A percentile compares a stretch with the other conserved stretches of the same genome.
phyloP scores from a whole-genome alignment of 1,140 invertebrate species.

The Eufriesea mexicana region DNA sequence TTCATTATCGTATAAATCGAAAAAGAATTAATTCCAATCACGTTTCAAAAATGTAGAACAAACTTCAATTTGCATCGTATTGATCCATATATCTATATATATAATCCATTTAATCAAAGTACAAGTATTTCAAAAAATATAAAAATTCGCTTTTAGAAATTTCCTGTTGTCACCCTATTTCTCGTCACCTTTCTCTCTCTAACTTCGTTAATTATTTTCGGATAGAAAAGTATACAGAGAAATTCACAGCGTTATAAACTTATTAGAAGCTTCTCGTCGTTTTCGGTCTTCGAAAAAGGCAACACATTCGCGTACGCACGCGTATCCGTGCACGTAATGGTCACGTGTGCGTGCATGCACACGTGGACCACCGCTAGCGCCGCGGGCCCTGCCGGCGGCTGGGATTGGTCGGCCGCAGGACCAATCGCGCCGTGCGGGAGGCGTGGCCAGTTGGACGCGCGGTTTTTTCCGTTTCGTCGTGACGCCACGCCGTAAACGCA shows the following conservation, averaged over 20 bases:
- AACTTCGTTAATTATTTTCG: no score
- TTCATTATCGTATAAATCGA: no score
- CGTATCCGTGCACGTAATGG: constrained; percentile 7
- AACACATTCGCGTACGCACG: not conserved
- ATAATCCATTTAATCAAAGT: no score
- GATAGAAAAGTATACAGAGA: no score
- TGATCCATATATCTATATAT: no score
- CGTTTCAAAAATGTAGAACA: no score
- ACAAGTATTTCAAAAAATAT: no score
- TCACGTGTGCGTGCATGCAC: not conserved
- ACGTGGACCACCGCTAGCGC: not conserved
- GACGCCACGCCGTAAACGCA: constrained; percentile 7
- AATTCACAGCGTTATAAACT: not conserved
- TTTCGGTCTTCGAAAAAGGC: not conserved
- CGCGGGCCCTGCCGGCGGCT: not conserved
- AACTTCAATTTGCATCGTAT: no score
- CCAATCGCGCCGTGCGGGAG: constrained; percentile 45
- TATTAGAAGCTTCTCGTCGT: not conserved
- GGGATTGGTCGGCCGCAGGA: constrained; percentile 53
- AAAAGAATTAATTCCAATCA: no score
- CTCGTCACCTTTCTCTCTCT: no score
- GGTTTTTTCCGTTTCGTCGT: constrained; percentile 9
- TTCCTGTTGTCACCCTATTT: no score
- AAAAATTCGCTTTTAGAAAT: no score
- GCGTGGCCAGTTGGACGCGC: constrained; percentile 4